Conservation (phyloP, 2,888 invertebrate genomes). For the Dryocosmus kuriphilus region DNA sequence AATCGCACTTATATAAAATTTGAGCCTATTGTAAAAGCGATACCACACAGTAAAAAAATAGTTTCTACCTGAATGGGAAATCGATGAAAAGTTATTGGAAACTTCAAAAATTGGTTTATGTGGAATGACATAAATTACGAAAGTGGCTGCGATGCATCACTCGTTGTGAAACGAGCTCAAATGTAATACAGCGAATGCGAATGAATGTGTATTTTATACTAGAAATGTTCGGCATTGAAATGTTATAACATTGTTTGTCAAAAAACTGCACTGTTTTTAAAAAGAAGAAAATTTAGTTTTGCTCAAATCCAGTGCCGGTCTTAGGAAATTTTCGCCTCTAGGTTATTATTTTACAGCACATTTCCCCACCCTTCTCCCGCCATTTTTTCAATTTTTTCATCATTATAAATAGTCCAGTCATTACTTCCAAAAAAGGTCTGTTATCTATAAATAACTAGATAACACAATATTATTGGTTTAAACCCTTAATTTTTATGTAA, state of each 20-base stretch:
- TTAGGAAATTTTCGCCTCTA: no score
- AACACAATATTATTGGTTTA: no score
- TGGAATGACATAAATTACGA: conserved; percentile 19
- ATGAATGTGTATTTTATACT: conserved; percentile 16
- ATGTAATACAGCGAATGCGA: conserved; percentile 6
- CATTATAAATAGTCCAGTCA: no score
- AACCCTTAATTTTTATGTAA: no score
- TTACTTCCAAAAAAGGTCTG: no score
- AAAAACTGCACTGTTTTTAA: background rate
- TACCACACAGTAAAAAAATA: background rate
- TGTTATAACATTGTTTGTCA: background rate
- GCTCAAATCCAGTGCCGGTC: no score
- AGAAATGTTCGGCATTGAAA: background rate
- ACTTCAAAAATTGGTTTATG: conserved; percentile 41
- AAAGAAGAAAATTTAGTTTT: background rate
- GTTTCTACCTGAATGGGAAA: background rate
- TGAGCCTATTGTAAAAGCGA: background rate
- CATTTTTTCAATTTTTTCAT: no score
- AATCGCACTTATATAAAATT: background rate
- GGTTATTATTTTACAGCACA: no score
- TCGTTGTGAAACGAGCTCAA: conserved; percentile 30
- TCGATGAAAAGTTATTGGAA: conserved; percentile 35
- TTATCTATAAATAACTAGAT: no score
- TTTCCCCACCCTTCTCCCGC: no score
- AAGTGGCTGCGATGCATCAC: conserved; percentile 24